Base-by-base conservation (phyloP, 2,888 invertebrate species). In the Drosophila ezoana region DNA sequence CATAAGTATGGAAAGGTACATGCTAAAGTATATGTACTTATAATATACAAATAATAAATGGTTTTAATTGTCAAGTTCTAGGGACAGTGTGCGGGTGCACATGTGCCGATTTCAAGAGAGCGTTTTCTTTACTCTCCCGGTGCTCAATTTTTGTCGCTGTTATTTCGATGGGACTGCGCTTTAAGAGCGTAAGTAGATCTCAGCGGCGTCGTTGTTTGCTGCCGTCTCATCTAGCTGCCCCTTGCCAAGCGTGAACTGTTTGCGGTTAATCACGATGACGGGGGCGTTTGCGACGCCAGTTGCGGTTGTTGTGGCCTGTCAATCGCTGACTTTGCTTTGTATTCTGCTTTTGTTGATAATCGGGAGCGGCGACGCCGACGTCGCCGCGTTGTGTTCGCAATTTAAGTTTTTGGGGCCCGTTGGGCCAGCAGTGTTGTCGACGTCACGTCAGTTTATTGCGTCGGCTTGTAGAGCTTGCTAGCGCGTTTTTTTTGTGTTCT, bases 361-460 rank as follows among this genome's bases (percentile, higher is more conserved):
- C 79, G 75, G 67, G 59, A 79, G 59, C 77, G 62, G 58, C 68
- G 78, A 23, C 66, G 61, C 3, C 45, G 37, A 38, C 57, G 60
- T 14, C 48, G 64, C 35, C 44, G 62, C 72, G 41, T 61, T 57
- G 33, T 72, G 59, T 67, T 72, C 72, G 59, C 67, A 67, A 64
- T 76, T 67, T 59, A 45, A 66, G 60, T 72, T 80, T 73, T 73
- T 76, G 83, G 86, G 70, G 73, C 76, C 73, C 66, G 65, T 56
- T 73, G 70, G 52, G 40, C 51, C 58, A 66, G 74, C 63, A 52
- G 20, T 59, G 56, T 59, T 72, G 67, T 64, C 79, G 79, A 74
- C 79, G 82, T 72, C 78, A 70, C 84, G 64, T 87, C 87, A 87
- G 79, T 87, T 82, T 78, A 73, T 73, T 80, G 81, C 82, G 86